Base-by-base conservation (phyloP, 2,113 vertebrate species). In the Strix uralensis region DNA sequence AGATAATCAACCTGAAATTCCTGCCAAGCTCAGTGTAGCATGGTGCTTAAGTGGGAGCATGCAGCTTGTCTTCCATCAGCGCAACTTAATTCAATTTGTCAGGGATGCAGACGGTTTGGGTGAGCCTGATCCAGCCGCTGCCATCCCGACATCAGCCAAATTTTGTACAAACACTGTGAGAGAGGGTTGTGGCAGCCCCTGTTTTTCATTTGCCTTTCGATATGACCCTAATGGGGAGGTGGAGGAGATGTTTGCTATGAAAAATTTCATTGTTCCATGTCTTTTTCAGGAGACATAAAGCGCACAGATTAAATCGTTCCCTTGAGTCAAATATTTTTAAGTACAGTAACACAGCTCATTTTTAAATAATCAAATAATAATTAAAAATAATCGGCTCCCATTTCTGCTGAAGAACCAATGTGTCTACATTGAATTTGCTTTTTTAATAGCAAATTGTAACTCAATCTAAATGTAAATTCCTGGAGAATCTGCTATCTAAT, bases 381-480 rank as follows among this genome's bases (percentile, higher is more conserved):
- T 91, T 92, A 92, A 94, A 95, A 95, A 89, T 85, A 85, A 95
- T 81, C 0, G 1, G 9, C 78, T 94, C 51, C 46, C n/a, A 87
- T 94, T 95, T 85, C 91, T 94, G 86, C 84, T 55, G 91, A 87
- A 58, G 84, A 91, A 79, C 14, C 19, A 66, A 71, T 38, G 65
- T 1, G 1, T 87, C 91, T 91, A 96, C 86, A 90, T 54, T 77
- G 92, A 89, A 92, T 94, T 91, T 94, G 29, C 17, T 69, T 89
- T 81, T 94, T 94, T 82, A 97, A 92, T 66, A 91, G 86, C 66
- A 88, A 95, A 91, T 80, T 81, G 94, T 97, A 96, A 97, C 89
- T 96, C 88, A 95, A 97, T 95, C 95, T 95, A 97, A 96, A 97
- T 97, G 96, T 96, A 97, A 97, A 97, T 97, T 95, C 95, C 87